phyloP scores from a whole-genome alignment of 2,113 vertebrate species.

The Dendrocopos noguchii region DNA sequence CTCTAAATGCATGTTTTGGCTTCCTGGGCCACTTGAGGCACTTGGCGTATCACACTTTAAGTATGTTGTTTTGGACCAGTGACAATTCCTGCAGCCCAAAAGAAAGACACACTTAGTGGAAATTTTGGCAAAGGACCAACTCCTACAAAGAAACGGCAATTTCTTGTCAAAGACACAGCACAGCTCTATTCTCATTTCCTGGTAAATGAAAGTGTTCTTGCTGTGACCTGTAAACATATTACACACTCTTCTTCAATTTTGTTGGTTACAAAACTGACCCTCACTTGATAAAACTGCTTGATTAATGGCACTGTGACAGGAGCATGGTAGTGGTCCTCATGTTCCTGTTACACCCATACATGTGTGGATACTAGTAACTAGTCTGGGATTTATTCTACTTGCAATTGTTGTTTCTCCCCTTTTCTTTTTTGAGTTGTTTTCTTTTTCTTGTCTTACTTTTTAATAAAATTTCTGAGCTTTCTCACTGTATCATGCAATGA shows the following conservation, averaged over 20 bases:
- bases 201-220: conserved; percentile 41
- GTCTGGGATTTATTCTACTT: not conserved
- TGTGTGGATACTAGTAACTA: not conserved
- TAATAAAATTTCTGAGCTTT: not conserved
- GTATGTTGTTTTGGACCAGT: conserved; percentile 55
- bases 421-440: not conserved
- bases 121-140: conserved; percentile 27
- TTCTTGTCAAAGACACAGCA: conserved; percentile 42
- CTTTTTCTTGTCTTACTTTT: conserved; percentile 1
- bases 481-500: not conserved
- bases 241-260: not conserved
- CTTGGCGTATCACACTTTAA: conserved; percentile 44
- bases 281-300: not conserved
- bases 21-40: conserved; percentile 31
- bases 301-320: not conserved
- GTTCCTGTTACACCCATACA: not conserved
- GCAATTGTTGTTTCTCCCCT: not conserved
- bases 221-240: conserved; percentile 23
- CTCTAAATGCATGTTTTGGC: conserved; percentile 55
- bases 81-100: conserved; percentile 52
- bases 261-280: not conserved
- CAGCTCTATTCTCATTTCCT: conserved; percentile 52
- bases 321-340: not conserved
- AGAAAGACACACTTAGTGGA: conserved; percentile 52
- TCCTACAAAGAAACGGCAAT: conserved; percentile 27